These are phyloP conservation scores for Gyps fulvus DNA, from an alignment of 2,113 vertebrate species.

Conservation along the genomic window DNA sequence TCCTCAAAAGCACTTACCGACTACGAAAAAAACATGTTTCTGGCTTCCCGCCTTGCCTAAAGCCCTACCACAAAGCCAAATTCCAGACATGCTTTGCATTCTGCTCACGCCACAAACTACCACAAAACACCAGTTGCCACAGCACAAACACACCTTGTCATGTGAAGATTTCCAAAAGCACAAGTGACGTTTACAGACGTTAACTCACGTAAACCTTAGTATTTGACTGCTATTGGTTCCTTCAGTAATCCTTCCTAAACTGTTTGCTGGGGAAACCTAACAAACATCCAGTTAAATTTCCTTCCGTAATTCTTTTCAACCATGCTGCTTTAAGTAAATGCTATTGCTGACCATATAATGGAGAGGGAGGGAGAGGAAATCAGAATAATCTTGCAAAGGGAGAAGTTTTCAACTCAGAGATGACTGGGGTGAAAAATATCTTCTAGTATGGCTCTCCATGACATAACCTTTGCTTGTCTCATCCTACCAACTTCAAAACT, in stretches of 20 bases:
- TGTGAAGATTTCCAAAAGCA: neutral
- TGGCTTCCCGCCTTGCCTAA: neutral
- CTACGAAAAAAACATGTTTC: neutral
- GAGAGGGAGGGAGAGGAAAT: neutral
- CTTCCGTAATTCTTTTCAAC: neutral
- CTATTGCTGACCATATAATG: neutral
- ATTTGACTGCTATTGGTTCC: neutral
- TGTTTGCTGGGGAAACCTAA: neutral
- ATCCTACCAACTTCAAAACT: neutral
- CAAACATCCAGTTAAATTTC: neutral
- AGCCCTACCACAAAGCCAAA: neutral
- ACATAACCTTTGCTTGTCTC: neutral
- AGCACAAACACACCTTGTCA: constrained; percentile 2
- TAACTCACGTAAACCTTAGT: neutral
- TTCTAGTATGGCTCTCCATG: neutral
- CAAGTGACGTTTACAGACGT: neutral
- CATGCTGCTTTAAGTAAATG: neutral
- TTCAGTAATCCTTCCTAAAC: neutral
- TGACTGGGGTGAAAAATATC: neutral
- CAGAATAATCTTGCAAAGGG: neutral
- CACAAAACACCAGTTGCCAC: neutral
- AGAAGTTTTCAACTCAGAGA: neutral
- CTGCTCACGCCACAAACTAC: neutral
- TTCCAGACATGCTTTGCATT: neutral
- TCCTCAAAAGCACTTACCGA: constrained; percentile 24